These are phyloP conservation scores for Rhinichthys osculus DNA, from an alignment of 2,797 vertebrate genomes.

Conservation along the genomic window DNA sequence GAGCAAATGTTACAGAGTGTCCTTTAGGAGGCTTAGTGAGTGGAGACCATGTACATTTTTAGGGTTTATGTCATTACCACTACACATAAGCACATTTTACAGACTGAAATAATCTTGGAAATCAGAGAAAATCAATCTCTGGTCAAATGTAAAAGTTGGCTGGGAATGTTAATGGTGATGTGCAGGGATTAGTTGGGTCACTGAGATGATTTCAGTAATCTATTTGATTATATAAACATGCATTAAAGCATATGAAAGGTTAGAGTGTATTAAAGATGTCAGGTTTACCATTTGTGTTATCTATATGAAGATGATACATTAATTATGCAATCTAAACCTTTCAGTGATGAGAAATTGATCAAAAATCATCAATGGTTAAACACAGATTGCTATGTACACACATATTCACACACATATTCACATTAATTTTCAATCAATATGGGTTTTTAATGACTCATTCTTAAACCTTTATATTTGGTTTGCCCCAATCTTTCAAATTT, in stretches of 20 bases:
- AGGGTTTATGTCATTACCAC: constrained; percentile 4
- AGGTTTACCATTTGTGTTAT: background rate
- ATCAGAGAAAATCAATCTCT: constrained; percentile 3
- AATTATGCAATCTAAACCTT: background rate
- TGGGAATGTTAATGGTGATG: constrained; percentile 25
- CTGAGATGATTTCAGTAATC: constrained; percentile 30
- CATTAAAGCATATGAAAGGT: constrained; percentile 14
- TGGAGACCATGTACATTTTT: background rate
- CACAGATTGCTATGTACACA: background rate
- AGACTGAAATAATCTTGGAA: constrained; percentile 20
- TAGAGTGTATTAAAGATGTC: constrained; percentile 10
- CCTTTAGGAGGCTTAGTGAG: constrained; percentile 21
- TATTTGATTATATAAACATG: constrained; percentile 29
- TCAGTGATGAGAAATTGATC: background rate
- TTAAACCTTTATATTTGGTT: background rate
- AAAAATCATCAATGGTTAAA: background rate
- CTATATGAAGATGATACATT: background rate
- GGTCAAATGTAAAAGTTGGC: constrained; percentile 21
- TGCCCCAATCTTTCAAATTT: background rate
- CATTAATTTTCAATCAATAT: background rate
- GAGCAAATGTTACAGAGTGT: background rate
- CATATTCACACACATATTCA: background rate
- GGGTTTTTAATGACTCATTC: background rate
- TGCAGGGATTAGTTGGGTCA: constrained; percentile 34
- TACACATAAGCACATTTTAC: constrained; percentile 25